Base-by-base conservation (phyloP, 2,888 invertebrate species). In the Notodromas monacha region DNA sequence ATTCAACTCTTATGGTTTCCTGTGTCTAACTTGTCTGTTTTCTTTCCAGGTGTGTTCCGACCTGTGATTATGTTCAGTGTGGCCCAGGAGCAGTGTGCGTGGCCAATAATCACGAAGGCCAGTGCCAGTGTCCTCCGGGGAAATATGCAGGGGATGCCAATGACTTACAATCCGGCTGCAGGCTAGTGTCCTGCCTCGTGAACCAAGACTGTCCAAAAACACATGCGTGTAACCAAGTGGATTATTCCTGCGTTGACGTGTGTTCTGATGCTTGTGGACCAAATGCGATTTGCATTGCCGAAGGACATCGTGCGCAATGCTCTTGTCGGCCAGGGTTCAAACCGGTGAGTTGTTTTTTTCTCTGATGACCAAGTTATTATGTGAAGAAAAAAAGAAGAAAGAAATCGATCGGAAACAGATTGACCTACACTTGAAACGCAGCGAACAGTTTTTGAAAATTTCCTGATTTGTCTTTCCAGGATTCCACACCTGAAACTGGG, bases 121-220 rank as follows among this genome's bases (percentile, higher is more conserved):
- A 72, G 46, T 81, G 81, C 43, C 70, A 74, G 41, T 81, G 81
- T 44, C 77, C 77, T 12, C 65, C 69, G 4, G 79, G 79, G 12
- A 63, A 69, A 2, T 79, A 63, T 45, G 66, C 70, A 6, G 79
- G 79, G 3, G 68, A 79, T 52, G 74, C 79, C 1, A 65, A 67
- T 43, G 72, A 76, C 45, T 49, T 61, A 2, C 32, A 35, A 4
- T 33, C 36, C 28, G 43, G 43, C 10, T 45, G 44, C 31, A 32
- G 30, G n/a, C 11, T 16, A 36, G 39, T 42, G 26, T 38, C 39
- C 21, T 43, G 43, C 26, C 39, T 37, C 57, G 58, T 34, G 31
- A 42, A 39, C 74, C 76, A 31, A 73, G 40, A 42, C 31, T 44
- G 44, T 28, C 37, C 40, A n/a, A 74, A 43, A 58, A 64, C 49